Evolutionary conservation across 2,888 invertebrate genomes (phyloP), one percentile per base, ranked within the genome.

Genomic region (Brenthis hecate): DNA sequence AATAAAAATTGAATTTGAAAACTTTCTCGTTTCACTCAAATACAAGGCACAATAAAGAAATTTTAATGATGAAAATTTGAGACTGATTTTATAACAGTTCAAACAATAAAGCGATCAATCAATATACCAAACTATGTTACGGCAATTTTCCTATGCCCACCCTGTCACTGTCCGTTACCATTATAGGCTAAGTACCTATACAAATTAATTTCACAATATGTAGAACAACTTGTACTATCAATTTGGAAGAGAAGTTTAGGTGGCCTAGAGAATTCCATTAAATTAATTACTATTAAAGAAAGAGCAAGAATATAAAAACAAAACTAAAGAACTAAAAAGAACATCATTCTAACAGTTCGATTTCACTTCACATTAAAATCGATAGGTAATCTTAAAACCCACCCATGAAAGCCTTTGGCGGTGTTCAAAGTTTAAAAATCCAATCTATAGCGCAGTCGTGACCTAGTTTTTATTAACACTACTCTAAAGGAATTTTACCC

Each of bases 41-140:
- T 50, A 50, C 48, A 58, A 23, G 48, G 5, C 28, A n/a, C 48
- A n/a, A 48, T 28, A 50, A 60, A 60, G 28, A 32, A 60, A 60
- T 28, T 50, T 60, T 60, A 60, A 50, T 28, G 58, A 60, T n/a
- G 48, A 50, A 60, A 50, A n/a, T n/a, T 2, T n/a, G 32, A 60
- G 60, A 60, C 50, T 60, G 60, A 60, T 50, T 60, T 32, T 60
- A 60, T 60, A 60, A 6, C 58, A n/a, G 32, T 62, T 16, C 62
- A 50, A 36, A 62, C 62, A 60, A 43, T 51, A 66, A 60, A 55
- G 66, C 66, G 55, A 66, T 66, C 60, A 47, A 66, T 66, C 66
- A 66, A 62, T 62, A 62, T 60, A 28, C 58, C 60, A 55, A 60
- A 60, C 54, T 61, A 54, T 50, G 66, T 61, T 66, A 48, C 16